Evolutionary conservation across 2,888 invertebrate genomes (phyloP).

Genomic region (Elysia crispata): DNA sequence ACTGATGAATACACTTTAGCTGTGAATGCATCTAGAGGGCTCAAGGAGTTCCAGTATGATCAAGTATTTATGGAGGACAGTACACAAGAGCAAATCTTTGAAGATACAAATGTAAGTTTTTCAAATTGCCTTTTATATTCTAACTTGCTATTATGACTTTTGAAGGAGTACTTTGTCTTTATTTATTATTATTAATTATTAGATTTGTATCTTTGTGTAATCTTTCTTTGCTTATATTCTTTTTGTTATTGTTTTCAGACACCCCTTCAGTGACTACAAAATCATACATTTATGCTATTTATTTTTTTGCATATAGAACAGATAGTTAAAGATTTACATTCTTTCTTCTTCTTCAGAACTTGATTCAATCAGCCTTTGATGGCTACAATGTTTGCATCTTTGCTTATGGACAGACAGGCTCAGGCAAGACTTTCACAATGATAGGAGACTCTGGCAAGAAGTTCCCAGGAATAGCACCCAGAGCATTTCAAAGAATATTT

Average conservation of each 20-base stretch:
- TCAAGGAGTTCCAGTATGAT: conserved; percentile 78
- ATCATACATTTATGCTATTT: no score
- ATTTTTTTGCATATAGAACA: no score
- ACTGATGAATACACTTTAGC: conserved; percentile 74
- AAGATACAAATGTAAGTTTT: conserved; percentile 77
- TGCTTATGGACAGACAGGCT: conserved; percentile 97
- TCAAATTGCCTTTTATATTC: not conserved
- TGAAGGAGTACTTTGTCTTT: no score
- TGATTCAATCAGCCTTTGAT: conserved; percentile 89
- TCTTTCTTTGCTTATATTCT: no score
- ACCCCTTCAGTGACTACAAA: no score
- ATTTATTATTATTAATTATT: no score
- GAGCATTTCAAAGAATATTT: conserved; percentile 78
- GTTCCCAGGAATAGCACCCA: conserved; percentile 75
- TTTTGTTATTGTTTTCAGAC: no score
- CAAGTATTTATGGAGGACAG: conserved; percentile 75
- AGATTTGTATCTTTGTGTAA: no score
- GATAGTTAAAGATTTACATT: not conserved
- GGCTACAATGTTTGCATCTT: conserved; percentile 99
- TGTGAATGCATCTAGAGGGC: conserved; percentile 75
- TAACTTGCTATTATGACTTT: no score
- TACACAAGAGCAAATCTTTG: conserved; percentile 77
- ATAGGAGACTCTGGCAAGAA: conserved; percentile 76
- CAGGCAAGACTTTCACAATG: conserved; percentile 80
- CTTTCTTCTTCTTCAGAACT: conserved; percentile 70